Evolutionary conservation across 2,888 invertebrate species (phyloP).

Genomic region (Polyommatus icarus): DNA sequence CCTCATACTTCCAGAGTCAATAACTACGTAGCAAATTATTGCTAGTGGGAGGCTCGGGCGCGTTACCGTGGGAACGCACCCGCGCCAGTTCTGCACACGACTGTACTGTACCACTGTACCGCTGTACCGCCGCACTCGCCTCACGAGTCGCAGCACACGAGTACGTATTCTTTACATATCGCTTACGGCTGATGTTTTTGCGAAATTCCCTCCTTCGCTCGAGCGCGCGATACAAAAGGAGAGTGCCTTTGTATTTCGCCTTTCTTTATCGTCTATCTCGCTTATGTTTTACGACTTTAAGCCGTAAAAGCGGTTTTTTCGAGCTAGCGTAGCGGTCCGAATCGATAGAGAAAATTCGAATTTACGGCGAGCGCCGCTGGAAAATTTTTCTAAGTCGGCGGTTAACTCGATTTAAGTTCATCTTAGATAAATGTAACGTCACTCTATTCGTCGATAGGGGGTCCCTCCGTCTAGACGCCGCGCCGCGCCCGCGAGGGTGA

Average conservation of each 20-base stretch:
- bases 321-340: slow-evolving; percentile 21
- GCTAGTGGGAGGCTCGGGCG: slow-evolving; percentile 53
- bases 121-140: background rate
- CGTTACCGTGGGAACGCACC: slow-evolving; percentile 68
- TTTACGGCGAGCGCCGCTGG: background rate
- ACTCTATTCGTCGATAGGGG: slow-evolving; percentile 53
- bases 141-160: slow-evolving; percentile 34
- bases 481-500: slow-evolving; percentile 73
- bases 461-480: slow-evolving; percentile 77
- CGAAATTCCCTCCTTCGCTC: slow-evolving; percentile 37
- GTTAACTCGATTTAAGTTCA: slow-evolving; percentile 44
- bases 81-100: slow-evolving; percentile 36
- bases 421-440: slow-evolving; percentile 46
- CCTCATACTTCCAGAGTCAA: slow-evolving; percentile 53
- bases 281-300: slow-evolving; percentile 27
- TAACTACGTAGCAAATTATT: slow-evolving; percentile 61
- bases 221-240: slow-evolving; percentile 36
- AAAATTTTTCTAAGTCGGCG: slow-evolving; percentile 29
- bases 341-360: background rate
- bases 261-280: slow-evolving; percentile 30
- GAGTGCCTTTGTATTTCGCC: slow-evolving; percentile 30
- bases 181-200: slow-evolving; percentile 38
- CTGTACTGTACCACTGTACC: slow-evolving; percentile 13
- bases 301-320: slow-evolving; percentile 23
- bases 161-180: slow-evolving; percentile 38